Conservation (phyloP, 2,113 vertebrate genomes). For the Hyaena hyaena region DNA sequence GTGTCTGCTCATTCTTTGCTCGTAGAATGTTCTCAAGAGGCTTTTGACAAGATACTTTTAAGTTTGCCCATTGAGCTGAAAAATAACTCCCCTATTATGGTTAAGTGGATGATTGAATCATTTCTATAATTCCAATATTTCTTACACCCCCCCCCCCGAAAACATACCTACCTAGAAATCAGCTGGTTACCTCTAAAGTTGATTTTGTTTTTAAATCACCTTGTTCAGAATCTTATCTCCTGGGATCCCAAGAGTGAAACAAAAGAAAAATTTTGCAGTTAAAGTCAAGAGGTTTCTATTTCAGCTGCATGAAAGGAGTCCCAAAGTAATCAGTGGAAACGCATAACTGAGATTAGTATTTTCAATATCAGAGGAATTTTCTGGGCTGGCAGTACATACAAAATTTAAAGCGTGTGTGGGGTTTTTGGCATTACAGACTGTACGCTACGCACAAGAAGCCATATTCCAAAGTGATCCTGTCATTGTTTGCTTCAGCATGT, state of each 20-base stretch:
- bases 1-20: background rate
- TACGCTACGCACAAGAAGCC: background rate
- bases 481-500: slow-evolving; percentile 6
- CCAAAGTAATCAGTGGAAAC: slow-evolving; percentile 4
- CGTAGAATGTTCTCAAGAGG: background rate
- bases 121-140: background rate
- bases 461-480: background rate
- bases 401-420: background rate
- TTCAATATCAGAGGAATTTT: slow-evolving; percentile 39
- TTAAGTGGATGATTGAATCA: background rate
- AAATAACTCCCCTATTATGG: background rate
- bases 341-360: slow-evolving; percentile 32
- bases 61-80: background rate
- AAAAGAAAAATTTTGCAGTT: background rate
- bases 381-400: background rate
- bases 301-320: slow-evolving; percentile 8
- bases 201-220: slow-evolving; percentile 19
- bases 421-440: background rate
- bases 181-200: background rate
- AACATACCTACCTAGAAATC: background rate
- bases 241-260: slow-evolving; percentile 20
- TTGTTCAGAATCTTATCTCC: background rate
- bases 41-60: background rate
- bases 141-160: background rate
- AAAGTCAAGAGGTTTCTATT: slow-evolving; percentile 46